Evolutionary conservation across 2,113 vertebrate genomes (phyloP).

Genomic region (Tonatia bakeri): DNA sequence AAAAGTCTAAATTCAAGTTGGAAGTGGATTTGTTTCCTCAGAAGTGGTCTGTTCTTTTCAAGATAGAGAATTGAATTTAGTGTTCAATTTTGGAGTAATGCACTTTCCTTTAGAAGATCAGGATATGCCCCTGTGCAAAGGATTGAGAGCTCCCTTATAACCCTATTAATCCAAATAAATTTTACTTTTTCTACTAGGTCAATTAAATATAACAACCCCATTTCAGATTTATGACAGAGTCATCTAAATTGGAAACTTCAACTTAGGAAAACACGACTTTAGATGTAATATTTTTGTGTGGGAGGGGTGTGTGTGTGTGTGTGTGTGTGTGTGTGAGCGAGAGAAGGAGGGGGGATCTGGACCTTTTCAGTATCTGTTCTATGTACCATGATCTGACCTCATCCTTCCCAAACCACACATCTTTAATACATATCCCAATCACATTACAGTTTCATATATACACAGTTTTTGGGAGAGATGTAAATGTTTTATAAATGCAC

Average conservation of each 20-base stretch:
- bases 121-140: not conserved
- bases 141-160: not conserved
- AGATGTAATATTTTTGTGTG: not conserved
- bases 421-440: not conserved
- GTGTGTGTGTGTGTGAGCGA: not conserved
- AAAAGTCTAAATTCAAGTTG: slow-evolving; percentile 28
- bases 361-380: not conserved
- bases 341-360: not conserved
- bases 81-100: slow-evolving; percentile 21
- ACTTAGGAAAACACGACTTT: not conserved
- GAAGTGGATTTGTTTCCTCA: slow-evolving; percentile 41
- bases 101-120: slow-evolving; percentile 34
- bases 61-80: slow-evolving; percentile 59
- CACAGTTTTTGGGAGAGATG: not conserved
- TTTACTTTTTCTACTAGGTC: slow-evolving; percentile 6
- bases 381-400: not conserved
- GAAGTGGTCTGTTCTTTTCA: slow-evolving; percentile 42
- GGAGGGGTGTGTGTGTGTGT: not conserved
- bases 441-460: not conserved
- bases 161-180: slow-evolving; percentile 35
- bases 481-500: not conserved
- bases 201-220: not conserved
- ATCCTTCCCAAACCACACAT: not conserved
- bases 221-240: not conserved
- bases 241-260: not conserved